Conservation (phyloP, 2,113 vertebrate species). For the Myiozetetes cayanensis region DNA sequence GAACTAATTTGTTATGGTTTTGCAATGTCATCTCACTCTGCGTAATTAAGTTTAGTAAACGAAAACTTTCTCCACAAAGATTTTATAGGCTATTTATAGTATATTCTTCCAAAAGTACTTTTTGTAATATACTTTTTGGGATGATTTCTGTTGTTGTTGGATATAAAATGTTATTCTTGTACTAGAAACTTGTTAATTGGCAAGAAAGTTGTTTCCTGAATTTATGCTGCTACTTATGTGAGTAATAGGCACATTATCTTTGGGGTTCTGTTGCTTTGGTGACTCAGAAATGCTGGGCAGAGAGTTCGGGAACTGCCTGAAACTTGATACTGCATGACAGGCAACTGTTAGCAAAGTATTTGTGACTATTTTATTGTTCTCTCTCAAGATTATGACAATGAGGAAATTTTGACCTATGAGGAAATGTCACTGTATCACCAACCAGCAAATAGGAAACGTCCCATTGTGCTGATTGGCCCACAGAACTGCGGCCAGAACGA, state of each 20-base stretch:
- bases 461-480: constrained; percentile 89
- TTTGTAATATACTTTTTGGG: not conserved
- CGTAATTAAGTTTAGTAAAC: not conserved
- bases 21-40: not conserved
- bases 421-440: constrained; percentile 98
- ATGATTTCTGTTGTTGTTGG: not conserved
- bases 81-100: not conserved
- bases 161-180: not conserved
- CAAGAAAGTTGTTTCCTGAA: not conserved
- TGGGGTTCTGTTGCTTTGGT: not conserved
- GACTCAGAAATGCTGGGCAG: not conserved
- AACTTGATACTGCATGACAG: not conserved
- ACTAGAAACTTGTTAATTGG: not conserved
- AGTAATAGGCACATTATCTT: not conserved
- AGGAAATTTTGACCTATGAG: constrained; percentile 94
- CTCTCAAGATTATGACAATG: constrained; percentile 87
- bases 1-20: not conserved
- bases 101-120: not conserved
- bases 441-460: constrained; percentile 89
- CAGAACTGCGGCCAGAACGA: constrained; percentile 92
- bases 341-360: not conserved
- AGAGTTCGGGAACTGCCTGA: not conserved
- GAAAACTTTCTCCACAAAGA: not conserved
- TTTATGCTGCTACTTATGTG: not conserved
- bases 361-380: not conserved